phyloP scores from a whole-genome alignment of 2,888 invertebrate species.

The Spatulosminthurus flaviceps region DNA sequence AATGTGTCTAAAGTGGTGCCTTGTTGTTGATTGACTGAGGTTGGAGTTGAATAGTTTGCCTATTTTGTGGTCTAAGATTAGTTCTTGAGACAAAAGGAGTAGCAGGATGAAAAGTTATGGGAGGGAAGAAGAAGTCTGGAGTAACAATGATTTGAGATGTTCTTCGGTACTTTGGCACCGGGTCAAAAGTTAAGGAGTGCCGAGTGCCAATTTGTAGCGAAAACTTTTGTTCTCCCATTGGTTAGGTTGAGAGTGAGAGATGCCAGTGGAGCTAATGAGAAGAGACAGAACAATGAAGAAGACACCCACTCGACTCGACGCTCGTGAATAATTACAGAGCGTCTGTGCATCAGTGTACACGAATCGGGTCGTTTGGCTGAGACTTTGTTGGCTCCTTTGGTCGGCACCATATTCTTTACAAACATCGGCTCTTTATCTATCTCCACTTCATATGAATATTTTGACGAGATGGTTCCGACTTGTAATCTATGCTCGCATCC shows the following conservation, averaged over 20 bases:
- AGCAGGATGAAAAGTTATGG: constrained; percentile 12
- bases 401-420: constrained; percentile 35
- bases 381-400: constrained; percentile 37
- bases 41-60: constrained; percentile 7
- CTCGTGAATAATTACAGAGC: constrained; percentile 46
- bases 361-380: constrained; percentile 44
- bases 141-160: constrained; percentile 38
- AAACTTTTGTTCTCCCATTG: constrained; percentile 57
- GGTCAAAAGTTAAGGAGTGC: constrained; percentile 61
- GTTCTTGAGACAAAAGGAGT: constrained; percentile 35
- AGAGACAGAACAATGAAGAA: constrained; percentile 58
- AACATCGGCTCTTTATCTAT: constrained; percentile 36
- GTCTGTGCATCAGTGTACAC: constrained; percentile 47
- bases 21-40: constrained; percentile 27
- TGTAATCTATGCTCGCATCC: constrained; percentile 18
- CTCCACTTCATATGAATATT: constrained; percentile 41
- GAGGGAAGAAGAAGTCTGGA: constrained; percentile 18
- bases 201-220: constrained; percentile 62
- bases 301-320: constrained; percentile 53
- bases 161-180: constrained; percentile 53
- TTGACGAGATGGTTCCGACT: constrained; percentile 32
- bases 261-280: constrained; percentile 62
- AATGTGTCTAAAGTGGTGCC: constrained; percentile 11
- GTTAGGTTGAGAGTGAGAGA: constrained; percentile 41
- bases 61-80: constrained; percentile 27